A percentile compares a stretch with the other conserved stretches of the same genome.
Conservation (phyloP, 2,888 invertebrate species). For the Eretmocerus hayati region DNA sequence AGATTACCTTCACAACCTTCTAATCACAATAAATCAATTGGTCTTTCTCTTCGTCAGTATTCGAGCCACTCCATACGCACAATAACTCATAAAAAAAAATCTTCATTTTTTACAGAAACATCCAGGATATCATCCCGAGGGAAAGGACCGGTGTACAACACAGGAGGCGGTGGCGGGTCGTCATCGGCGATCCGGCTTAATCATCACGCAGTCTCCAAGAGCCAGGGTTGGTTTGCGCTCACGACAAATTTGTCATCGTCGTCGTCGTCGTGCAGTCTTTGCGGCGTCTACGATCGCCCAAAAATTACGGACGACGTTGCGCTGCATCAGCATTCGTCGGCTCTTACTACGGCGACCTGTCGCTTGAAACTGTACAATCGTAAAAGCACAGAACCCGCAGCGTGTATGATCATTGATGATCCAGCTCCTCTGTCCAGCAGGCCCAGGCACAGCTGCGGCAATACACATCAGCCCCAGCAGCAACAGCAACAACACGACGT, state of each 20-base stretch:
- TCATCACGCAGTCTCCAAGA: background rate
- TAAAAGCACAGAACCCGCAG: conserved; percentile 36
- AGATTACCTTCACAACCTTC: too few species aligned
- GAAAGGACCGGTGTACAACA: conserved; percentile 51
- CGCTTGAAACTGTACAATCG: background rate
- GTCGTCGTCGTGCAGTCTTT: background rate
- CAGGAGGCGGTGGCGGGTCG: conserved; percentile 42
- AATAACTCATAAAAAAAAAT: too few species aligned
- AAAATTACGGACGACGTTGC: background rate
- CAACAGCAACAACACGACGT: conserved; percentile 35
- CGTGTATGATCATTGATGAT: conserved; percentile 48
- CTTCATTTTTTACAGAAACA: conserved; percentile 63
- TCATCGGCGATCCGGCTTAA: conserved; percentile 13
- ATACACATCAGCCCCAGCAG: too few species aligned
- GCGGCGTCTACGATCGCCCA: background rate
- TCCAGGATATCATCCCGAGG: conserved; percentile 80
- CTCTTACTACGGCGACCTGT: too few species aligned
- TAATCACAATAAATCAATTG: too few species aligned
- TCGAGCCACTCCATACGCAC: too few species aligned
- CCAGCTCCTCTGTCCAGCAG: conserved; percentile 44
- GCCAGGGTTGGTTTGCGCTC: too few species aligned
- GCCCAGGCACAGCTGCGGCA: conserved; percentile 41
- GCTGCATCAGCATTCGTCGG: too few species aligned
- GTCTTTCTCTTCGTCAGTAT: too few species aligned
- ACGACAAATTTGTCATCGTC: too few species aligned